phyloP scores from a whole-genome alignment of 2,797 vertebrate genomes.

The Pygocentrus nattereri region DNA sequence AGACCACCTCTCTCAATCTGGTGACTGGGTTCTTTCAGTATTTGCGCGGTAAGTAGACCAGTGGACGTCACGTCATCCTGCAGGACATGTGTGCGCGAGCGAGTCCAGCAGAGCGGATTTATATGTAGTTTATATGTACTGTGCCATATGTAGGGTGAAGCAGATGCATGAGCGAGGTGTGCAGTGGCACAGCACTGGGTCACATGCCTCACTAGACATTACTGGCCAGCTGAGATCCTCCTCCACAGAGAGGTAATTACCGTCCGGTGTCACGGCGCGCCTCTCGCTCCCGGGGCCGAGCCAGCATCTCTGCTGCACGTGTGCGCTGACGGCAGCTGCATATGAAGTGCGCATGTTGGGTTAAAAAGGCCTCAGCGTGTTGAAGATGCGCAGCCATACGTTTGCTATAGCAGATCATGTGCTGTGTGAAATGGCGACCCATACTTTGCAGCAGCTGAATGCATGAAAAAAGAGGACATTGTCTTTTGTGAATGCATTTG shows the following conservation, averaged over 20 bases:
- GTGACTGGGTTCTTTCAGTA: conserved; percentile 86
- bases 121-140: conserved; percentile 54
- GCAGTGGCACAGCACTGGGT: conserved; percentile 63
- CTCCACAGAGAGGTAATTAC: conserved; percentile 69
- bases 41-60: conserved; percentile 85
- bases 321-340: conserved; percentile 66
- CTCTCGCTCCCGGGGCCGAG: conserved; percentile 42
- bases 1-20: conserved; percentile 80
- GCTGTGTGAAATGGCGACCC: conserved; percentile 34
- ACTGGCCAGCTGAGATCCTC: conserved; percentile 71
- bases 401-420: conserved; percentile 25
- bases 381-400: conserved; percentile 60
- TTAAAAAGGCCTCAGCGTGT: conserved; percentile 75
- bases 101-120: conserved; percentile 35
- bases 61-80: conserved; percentile 48
- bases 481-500: conserved; percentile 37
- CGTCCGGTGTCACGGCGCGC: conserved; percentile 65
- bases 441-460: conserved; percentile 30
- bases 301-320: conserved; percentile 69
- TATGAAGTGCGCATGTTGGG: conserved; percentile 69
- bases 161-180: conserved; percentile 66
- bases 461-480: conserved; percentile 45
- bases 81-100: conserved; percentile 36
- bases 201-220: conserved; percentile 73
- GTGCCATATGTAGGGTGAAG: conserved; percentile 63